Conservation (phyloP, 2,797 vertebrate species). For the Muscicapa comitata region DNA sequence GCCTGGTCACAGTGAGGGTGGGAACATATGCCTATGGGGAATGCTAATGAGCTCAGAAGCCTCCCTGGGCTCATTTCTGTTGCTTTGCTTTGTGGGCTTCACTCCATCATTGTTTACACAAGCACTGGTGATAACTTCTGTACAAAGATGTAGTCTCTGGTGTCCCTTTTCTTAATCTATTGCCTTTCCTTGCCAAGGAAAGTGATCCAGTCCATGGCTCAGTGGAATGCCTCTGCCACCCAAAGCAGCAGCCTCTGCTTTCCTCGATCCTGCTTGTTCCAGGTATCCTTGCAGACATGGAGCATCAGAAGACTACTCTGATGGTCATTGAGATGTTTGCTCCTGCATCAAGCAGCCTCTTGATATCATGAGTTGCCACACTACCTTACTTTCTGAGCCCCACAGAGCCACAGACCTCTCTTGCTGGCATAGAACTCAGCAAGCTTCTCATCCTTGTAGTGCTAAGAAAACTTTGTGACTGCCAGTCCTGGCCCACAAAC, state of each 20-base stretch:
- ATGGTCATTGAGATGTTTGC: not conserved
- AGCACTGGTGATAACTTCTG: not conserved
- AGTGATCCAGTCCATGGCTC: not conserved
- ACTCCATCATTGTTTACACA: not conserved
- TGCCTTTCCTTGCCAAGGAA: not conserved
- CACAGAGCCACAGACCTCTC: not conserved
- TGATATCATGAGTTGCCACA: not conserved
- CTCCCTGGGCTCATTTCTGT: not conserved
- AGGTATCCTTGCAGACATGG: not conserved
- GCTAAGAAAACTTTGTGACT: not conserved
- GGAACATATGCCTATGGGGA: not conserved
- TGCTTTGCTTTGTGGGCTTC: fast-evolving
- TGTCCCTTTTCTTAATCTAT: not conserved
- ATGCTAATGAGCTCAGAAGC: not conserved
- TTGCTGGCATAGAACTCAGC: not conserved
- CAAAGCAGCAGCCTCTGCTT: not conserved
- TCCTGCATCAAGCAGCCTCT: not conserved
- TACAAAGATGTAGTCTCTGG: not conserved
- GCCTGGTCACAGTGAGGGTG: not conserved
- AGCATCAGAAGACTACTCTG: not conserved
- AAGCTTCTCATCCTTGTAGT: fast-evolving
- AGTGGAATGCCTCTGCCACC: not conserved
- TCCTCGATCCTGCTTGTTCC: not conserved
- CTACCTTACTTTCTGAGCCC: not conserved
- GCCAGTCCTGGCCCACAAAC: not conserved